These are phyloP conservation scores for Oasisia sp. DNA, from an alignment of 2,888 invertebrate species.

Conservation along the genomic window DNA sequence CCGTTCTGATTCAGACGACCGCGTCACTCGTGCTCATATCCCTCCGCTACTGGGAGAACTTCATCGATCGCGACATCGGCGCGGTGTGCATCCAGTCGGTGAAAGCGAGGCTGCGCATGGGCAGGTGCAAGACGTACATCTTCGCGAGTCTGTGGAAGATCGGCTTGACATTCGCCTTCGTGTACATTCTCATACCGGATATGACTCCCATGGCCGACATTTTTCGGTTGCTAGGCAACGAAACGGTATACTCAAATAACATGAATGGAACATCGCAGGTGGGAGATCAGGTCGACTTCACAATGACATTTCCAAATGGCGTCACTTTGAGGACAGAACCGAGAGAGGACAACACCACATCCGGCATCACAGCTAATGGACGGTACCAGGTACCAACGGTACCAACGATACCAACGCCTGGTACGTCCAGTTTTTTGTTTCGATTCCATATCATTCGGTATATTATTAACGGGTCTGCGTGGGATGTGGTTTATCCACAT, in stretches of 20 bases:
- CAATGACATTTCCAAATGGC: background rate
- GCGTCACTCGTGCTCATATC: constrained; percentile 40
- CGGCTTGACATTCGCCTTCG: constrained; percentile 42
- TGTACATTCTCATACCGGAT: constrained; percentile 41
- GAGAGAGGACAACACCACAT: background rate
- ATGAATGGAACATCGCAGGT: constrained; percentile 19
- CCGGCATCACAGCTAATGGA: background rate
- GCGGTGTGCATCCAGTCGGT: constrained; percentile 35
- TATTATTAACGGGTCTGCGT: background rate
- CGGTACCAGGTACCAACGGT: background rate
- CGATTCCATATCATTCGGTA: background rate
- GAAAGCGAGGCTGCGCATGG: constrained; percentile 36
- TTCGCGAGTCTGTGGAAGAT: constrained; percentile 45
- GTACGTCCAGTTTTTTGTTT: background rate
- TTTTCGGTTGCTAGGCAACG: constrained; percentile 40
- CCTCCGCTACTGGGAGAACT: constrained; percentile 45
- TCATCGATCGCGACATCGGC: constrained; percentile 41
- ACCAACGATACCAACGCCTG: background rate
- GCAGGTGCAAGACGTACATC: constrained; percentile 44
- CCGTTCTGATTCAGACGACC: constrained; percentile 28
- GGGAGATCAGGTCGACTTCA: background rate
- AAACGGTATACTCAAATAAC: constrained; percentile 36
- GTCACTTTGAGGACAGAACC: background rate
- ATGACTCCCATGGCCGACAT: constrained; percentile 43
- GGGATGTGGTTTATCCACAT: no score